Base-by-base conservation (phyloP, 2,113 vertebrate species). In the Prolemur simus region DNA sequence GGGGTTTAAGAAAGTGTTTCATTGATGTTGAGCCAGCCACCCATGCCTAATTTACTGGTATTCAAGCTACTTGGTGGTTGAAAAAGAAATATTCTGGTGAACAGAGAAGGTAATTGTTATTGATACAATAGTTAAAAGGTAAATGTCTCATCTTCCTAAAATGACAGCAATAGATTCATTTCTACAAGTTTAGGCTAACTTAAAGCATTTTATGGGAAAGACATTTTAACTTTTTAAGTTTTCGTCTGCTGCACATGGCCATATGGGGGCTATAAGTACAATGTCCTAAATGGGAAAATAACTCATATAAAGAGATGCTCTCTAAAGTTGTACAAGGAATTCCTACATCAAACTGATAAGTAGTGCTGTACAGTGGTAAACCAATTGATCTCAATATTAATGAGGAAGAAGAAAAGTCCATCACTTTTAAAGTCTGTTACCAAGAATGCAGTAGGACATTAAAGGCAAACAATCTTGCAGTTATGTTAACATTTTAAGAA, bases 31-130 rank as follows among this genome's bases (percentile, higher is more conserved):
- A 97, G 71, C 87, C 97, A 37, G 71, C 63, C 39, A 42, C 39
- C 83, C 86, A 93, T 92, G 80, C 95, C 85, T 97, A 82, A 69
- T 97, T 86, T 89, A 80, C 25, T 96, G 66, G 25, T 87, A 56
- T 96, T 81, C 4, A 64, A 97, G 91, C 32, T 3, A 76, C 37
- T 92, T 89, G 84, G 88, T 88, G 84, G 56, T 94, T 92, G 60
- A 96, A 96, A 89, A 76, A 95, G 58, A 64, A 93, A 96, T 89
- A 68, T 14, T 34, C 56, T 14, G 47, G 52, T 52, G 95, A 98
- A 95, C 29, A 1, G 32, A 69, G 71, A 95, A 21, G 68, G 63
- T 73, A 93, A 93, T 68, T 93, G 68, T 56, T 89, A 94, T 7
- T 91, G 56, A 97, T 49, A 42, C 5, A 82, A 82, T 32, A 77